Percentiles rank a stretch among this genome's conserved stretches.
These are phyloP conservation scores for Celastrina argiolus DNA, from an alignment of 2,888 invertebrate genomes.

Conservation along the genomic window DNA sequence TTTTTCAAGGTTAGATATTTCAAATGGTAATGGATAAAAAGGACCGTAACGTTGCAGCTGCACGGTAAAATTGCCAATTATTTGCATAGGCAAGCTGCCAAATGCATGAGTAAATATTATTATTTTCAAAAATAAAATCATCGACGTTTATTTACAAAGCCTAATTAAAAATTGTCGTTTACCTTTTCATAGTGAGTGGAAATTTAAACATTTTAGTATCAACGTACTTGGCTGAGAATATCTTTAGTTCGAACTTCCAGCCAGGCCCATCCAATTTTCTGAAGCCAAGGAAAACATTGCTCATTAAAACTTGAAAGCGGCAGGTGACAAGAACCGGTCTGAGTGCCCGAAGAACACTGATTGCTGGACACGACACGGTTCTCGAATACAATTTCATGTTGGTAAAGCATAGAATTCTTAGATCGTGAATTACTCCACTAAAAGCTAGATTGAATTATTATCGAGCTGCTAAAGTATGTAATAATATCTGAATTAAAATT, in stretches of 20 bases:
- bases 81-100: background rate
- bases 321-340: conserved; percentile 5
- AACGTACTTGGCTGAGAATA: background rate
- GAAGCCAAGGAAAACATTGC: conserved; percentile 9
- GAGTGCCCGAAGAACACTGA: conserved; percentile 10
- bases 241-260: background rate
- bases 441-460: background rate
- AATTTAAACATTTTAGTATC: background rate
- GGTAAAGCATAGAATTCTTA: background rate
- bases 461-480: background rate
- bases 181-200: background rate
- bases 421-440: background rate
- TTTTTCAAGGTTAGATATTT: background rate
- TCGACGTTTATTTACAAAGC: background rate
- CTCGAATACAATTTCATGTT: background rate
- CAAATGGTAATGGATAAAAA: background rate
- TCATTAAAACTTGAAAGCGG: conserved; percentile 3
- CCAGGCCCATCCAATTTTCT: background rate
- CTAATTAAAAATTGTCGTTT: background rate
- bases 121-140: background rate
- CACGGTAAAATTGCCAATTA: background rate
- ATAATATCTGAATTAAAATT: background rate
- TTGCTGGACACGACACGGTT: background rate
- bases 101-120: background rate
- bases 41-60: background rate